These are phyloP conservation scores for Ptychobarbus kaznakovi DNA, from an alignment of 2,797 vertebrate species.

Conservation along the genomic window DNA sequence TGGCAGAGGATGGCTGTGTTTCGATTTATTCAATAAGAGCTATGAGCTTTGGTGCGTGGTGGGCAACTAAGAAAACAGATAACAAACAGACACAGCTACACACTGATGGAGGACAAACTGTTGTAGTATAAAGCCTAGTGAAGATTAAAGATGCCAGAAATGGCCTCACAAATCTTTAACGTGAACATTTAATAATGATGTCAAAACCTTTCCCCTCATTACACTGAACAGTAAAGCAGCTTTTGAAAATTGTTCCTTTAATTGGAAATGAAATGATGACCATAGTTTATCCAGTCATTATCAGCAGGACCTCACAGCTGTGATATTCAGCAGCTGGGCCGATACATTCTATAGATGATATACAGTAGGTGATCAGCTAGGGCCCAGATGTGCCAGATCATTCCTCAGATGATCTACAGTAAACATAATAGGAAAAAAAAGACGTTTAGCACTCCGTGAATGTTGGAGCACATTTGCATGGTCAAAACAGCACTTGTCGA, in stretches of 20 bases:
- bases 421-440: not conserved
- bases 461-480: not conserved
- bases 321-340: not conserved
- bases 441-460: not conserved
- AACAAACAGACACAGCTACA: conserved; percentile 17
- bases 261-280: not conserved
- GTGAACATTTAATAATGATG: conserved; percentile 18
- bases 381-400: not conserved
- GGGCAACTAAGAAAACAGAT: conserved; percentile 66
- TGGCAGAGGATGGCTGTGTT: conserved; percentile 62
- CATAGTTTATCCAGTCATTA: not conserved
- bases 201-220: conserved; percentile 4
- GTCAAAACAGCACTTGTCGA: not conserved
- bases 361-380: not conserved
- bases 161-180: not conserved
- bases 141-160: not conserved
- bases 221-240: not conserved
- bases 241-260: not conserved
- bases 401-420: not conserved
- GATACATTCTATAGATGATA: not conserved
- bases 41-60: conserved; percentile 64
- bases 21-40: conserved; percentile 66
- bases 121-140: not conserved
- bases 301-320: not conserved
- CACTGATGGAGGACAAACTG: not conserved